Evolutionary conservation across 2,797 vertebrate genomes (phyloP).

Genomic region (Leucoraja ocellata): DNA sequence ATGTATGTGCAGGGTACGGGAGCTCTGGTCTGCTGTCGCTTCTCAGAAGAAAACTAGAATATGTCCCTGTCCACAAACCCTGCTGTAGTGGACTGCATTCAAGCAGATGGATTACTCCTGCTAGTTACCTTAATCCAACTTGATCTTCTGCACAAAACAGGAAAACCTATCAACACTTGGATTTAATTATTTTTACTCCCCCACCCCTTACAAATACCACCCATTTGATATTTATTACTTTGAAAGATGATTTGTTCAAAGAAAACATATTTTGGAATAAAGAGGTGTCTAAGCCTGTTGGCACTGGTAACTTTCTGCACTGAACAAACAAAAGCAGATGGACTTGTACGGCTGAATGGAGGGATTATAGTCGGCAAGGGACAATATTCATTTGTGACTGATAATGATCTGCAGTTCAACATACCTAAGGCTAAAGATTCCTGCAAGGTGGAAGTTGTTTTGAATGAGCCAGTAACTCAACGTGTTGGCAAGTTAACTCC

Average conservation of each 20-base stretch:
- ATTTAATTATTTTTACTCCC: background rate
- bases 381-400: constrained; percentile 52
- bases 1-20: background rate
- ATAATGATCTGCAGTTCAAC: constrained; percentile 52
- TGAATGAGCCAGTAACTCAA: constrained; percentile 58
- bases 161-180: background rate
- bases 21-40: background rate
- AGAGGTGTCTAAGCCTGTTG: constrained; percentile 42
- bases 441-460: constrained; percentile 65
- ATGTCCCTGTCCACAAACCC: background rate
- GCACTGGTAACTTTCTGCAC: constrained; percentile 45
- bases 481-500: constrained; percentile 60
- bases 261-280: constrained; percentile 39
- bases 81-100: background rate
- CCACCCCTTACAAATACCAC: background rate
- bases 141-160: background rate
- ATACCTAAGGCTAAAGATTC: constrained; percentile 45
- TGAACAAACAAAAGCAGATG: constrained; percentile 43
- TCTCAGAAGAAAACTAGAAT: background rate
- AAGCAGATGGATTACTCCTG: background rate
- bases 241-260: background rate
- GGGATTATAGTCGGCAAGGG: constrained; percentile 55
- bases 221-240: background rate
- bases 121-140: background rate
- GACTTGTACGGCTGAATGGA: constrained; percentile 53